phyloP scores from a whole-genome alignment of 2,113 vertebrate species.

The Pelobates fuscus region DNA sequence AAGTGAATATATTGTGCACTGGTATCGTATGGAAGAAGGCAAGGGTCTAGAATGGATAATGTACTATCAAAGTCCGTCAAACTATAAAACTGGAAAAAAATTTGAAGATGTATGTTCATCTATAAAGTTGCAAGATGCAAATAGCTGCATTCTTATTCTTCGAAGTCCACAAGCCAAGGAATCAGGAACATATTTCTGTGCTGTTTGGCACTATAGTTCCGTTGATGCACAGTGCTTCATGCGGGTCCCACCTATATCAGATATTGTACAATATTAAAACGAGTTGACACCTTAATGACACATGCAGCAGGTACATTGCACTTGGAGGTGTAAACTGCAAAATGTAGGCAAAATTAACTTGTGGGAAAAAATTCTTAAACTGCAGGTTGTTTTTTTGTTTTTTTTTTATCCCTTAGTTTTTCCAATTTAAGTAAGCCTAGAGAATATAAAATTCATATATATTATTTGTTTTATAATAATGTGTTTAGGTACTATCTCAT shows the following conservation, averaged over 20 bases:
- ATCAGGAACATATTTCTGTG: conserved; percentile 12
- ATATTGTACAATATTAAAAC: background rate
- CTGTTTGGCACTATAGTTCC: background rate
- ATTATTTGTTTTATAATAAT: no score
- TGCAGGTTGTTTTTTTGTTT: no score
- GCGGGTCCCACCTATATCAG: background rate
- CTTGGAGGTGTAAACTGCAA: no score
- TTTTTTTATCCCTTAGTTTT: no score
- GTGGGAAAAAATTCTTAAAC: no score
- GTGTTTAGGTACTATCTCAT: no score
- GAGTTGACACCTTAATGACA: background rate
- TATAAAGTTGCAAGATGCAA: background rate
- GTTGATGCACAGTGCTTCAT: background rate
- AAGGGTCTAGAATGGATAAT: background rate
- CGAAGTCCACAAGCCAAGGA: background rate
- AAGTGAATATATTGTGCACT: background rate
- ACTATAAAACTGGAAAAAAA: background rate
- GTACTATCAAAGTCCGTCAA: background rate
- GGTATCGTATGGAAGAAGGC: conserved; percentile 5
- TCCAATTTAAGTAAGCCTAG: no score
- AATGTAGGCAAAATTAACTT: no score
- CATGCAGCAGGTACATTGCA: background rate
- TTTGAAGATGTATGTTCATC: background rate
- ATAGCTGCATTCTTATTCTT: background rate
- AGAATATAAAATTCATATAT: no score